These are phyloP conservation scores for Tautogolabrus adspersus DNA, from an alignment of 2,113 vertebrate species.

Conservation along the genomic window DNA sequence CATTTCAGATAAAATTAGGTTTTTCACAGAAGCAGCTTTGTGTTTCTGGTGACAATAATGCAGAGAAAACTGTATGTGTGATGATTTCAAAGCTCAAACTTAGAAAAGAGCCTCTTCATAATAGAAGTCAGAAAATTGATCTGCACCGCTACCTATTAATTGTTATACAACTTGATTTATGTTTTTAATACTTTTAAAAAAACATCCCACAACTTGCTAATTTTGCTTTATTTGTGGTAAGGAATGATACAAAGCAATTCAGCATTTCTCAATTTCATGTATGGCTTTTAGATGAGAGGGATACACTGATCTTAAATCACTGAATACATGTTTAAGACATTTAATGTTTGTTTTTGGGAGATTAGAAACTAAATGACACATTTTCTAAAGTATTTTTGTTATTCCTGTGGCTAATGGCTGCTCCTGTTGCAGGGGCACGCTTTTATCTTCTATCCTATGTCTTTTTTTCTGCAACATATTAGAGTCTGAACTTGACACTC, in stretches of 20 bases:
- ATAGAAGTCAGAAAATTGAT: not conserved
- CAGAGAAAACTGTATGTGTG: not conserved
- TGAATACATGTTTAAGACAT: not conserved
- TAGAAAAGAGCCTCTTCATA: not conserved
- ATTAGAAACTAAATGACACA: slow-evolving; percentile 4
- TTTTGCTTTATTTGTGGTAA: no score
- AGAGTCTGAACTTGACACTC: slow-evolving; percentile 27
- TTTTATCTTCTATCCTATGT: slow-evolving; percentile 26
- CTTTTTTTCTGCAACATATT: slow-evolving; percentile 25
- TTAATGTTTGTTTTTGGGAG: slow-evolving; percentile 15
- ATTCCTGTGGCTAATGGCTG: slow-evolving; percentile 18
- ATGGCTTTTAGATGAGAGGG: not conserved
- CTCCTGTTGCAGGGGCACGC: not conserved
- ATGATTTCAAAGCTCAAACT: slow-evolving; percentile 16
- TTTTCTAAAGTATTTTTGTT: slow-evolving; percentile 36
- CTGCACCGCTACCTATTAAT: no score
- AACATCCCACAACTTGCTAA: no score
- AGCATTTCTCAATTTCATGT: not conserved
- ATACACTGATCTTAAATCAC: no score
- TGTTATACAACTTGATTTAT: no score
- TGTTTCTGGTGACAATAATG: not conserved
- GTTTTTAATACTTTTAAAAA: no score
- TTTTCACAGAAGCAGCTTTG: not conserved
- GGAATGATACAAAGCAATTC: not conserved
- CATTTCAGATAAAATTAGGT: not conserved